These are phyloP conservation scores for Sebastes dallii DNA, from an alignment of 2,797 vertebrate genomes.

Conservation along the genomic window DNA sequence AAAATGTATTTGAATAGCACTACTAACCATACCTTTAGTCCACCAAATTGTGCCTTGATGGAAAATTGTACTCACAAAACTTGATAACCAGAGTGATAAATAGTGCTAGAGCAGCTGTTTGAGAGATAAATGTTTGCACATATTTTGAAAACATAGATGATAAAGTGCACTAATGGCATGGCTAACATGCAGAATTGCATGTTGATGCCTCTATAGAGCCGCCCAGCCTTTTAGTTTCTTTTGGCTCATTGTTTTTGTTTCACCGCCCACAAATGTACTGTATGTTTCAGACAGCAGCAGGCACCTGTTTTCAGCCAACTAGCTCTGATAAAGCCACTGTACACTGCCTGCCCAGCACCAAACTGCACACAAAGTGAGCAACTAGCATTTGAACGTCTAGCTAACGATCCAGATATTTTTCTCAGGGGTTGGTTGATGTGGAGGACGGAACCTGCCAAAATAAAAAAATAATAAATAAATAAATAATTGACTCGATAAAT, in stretches of 20 bases:
- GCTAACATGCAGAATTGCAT: not conserved
- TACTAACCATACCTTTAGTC: not conserved
- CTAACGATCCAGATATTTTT: not conserved
- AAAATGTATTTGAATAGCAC: no score
- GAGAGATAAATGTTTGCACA: not conserved
- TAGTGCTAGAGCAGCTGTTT: not conserved
- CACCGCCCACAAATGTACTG: not conserved
- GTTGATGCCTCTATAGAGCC: not conserved
- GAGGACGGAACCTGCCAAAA: no score
- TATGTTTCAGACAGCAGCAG: not conserved
- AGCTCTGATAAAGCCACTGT: not conserved
- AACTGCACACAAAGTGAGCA: not conserved
- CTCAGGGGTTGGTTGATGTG: no score
- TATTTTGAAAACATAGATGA: not conserved
- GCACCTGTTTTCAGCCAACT: not conserved
- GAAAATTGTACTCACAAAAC: not conserved
- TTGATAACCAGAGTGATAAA: not conserved
- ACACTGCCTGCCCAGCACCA: not conserved
- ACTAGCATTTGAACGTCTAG: not conserved
- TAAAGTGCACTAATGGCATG: not conserved
- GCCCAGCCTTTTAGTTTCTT: not conserved
- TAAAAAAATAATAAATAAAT: no score
- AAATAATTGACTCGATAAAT: no score
- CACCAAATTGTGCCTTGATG: not conserved
- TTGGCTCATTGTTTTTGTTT: not conserved